Evolutionary conservation across 2,888 invertebrate species (phyloP).

Genomic region (Drosophila prostipennis): DNA sequence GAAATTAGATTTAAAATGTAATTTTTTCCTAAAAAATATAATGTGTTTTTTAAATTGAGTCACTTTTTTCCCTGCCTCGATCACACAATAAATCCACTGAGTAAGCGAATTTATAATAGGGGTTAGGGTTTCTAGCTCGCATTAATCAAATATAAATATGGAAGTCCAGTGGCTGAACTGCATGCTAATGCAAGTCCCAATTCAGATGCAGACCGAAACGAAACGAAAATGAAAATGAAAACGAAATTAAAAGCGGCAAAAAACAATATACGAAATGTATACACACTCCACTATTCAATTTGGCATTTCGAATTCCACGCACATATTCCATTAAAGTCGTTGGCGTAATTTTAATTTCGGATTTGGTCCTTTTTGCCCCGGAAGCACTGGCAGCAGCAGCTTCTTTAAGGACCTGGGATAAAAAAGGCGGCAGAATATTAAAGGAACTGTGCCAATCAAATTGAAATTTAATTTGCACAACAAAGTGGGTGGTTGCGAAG

Average conservation of each 20-base stretch:
- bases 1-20: too few relatives aligned
- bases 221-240: conserved; percentile 20
- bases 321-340: conserved; percentile 73
- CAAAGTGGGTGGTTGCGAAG: conserved; percentile 45
- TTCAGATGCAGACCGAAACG: conserved; percentile 20
- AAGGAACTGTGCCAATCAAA: conserved; percentile 67
- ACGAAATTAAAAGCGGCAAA: conserved; percentile 29
- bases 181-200: conserved; percentile 31
- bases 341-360: conserved; percentile 71
- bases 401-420: conserved; percentile 47
- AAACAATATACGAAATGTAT: conserved; percentile 13
- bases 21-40: too few relatives aligned
- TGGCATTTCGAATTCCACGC: conserved; percentile 60
- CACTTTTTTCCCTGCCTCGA: too few relatives aligned
- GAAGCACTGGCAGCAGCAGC: conserved; percentile 34
- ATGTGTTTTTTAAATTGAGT: too few relatives aligned
- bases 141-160: conserved; percentile 3
- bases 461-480: conserved; percentile 76
- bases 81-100: too few relatives aligned
- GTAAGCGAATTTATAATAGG: not conserved
- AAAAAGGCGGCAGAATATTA: conserved; percentile 6
- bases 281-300: conserved; percentile 24
- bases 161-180: conserved; percentile 7
- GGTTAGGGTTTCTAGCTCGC: not conserved
- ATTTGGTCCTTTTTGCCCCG: conserved; percentile 33